phyloP scores from a whole-genome alignment of 2,113 vertebrate genomes.

The Phalacrocorax brasilianus region DNA sequence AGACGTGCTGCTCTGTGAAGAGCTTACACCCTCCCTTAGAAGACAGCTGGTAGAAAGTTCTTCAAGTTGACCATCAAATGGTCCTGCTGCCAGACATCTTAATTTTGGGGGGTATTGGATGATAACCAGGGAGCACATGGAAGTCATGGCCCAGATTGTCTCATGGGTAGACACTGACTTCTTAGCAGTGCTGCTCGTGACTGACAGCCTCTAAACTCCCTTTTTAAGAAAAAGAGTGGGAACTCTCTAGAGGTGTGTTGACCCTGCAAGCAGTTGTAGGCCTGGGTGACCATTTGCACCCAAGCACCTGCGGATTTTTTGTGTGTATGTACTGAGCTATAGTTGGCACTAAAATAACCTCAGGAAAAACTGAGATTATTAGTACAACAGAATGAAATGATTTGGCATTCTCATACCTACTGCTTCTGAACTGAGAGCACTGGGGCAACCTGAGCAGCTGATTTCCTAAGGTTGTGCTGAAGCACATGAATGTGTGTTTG shows the following conservation, averaged over 20 bases:
- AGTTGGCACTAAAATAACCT: neutral
- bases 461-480: neutral
- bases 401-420: neutral
- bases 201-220: neutral
- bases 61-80: neutral
- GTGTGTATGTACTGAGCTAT: neutral
- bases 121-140: neutral
- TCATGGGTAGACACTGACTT: neutral
- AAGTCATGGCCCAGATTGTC: neutral
- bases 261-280: neutral
- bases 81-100: neutral
- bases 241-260: neutral
- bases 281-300: neutral
- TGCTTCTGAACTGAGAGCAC: neutral
- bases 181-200: neutral
- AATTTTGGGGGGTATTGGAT: neutral
- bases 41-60: neutral
- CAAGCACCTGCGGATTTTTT: neutral
- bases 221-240: neutral
- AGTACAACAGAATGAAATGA: neutral
- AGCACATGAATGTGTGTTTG: neutral
- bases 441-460: neutral
- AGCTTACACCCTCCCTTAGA: neutral
- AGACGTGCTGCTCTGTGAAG: neutral
- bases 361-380: neutral